Percentiles rank a stretch among this genome's conserved stretches.
Conservation (phyloP, 1,140 invertebrate genomes). For the Cyclargus thomasi region DNA sequence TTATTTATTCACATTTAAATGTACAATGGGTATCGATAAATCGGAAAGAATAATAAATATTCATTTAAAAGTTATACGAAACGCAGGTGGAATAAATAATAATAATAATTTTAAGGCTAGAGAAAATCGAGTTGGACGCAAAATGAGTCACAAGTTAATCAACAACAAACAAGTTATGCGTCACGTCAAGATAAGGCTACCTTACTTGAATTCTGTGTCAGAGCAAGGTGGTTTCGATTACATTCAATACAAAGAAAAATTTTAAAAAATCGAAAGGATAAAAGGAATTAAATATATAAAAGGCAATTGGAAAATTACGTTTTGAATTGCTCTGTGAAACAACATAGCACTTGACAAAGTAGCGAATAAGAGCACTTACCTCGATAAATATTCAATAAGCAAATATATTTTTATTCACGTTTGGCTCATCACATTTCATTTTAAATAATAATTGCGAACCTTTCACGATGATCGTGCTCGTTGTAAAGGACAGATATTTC, state of each 20-base stretch:
- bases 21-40: neutral
- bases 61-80: neutral
- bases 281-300: neutral
- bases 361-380: neutral
- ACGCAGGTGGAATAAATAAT: constrained; percentile 3
- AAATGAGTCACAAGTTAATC: neutral
- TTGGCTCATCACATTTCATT: neutral
- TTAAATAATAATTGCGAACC: neutral
- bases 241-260: neutral
- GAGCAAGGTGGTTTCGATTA: neutral
- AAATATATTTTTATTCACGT: neutral
- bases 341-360: neutral
- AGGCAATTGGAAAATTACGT: neutral
- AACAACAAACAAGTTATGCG: constrained; percentile 3
- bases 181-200: neutral
- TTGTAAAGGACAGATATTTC: neutral
- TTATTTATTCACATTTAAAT: neutral
- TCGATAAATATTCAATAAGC: neutral
- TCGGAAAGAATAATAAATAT: neutral
- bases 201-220: neutral
- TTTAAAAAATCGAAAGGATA: no score
- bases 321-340: neutral
- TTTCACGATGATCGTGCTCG: constrained; percentile 3
- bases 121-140: neutral
- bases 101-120: neutral